These are phyloP conservation scores for Alethe diademata DNA, from an alignment of 2,113 vertebrate genomes.

Conservation along the genomic window DNA sequence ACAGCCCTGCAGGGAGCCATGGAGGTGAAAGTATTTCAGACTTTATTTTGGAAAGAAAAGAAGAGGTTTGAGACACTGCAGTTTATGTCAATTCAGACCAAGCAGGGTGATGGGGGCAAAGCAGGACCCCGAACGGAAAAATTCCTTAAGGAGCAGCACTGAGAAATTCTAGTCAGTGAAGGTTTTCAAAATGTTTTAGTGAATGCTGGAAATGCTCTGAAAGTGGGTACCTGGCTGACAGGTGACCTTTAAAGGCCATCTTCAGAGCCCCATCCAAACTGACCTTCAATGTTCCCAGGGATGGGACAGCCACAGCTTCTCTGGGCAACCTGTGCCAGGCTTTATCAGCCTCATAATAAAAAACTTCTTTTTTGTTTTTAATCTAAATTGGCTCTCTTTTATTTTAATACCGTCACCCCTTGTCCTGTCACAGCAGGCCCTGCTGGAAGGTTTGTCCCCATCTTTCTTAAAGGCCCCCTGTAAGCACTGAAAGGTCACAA, in stretches of 20 bases:
- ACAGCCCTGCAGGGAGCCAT: background rate
- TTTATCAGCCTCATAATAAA: background rate
- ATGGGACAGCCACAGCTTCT: background rate
- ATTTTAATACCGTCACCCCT: background rate
- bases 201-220: background rate
- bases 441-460: background rate
- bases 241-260: background rate
- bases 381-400: background rate
- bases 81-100: background rate
- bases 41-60: background rate
- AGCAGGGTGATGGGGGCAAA: background rate
- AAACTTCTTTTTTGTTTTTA: background rate
- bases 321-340: background rate
- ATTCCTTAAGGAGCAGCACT: background rate
- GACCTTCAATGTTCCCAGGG: background rate
- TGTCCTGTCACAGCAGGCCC: background rate
- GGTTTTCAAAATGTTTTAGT: background rate
- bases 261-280: background rate
- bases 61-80: background rate
- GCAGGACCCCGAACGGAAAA: background rate
- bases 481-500: no score
- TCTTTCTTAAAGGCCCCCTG: background rate
- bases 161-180: background rate
- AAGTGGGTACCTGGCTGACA: background rate
- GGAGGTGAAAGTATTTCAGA: background rate